Percentiles rank a stretch among this genome's conserved stretches.
phyloP scores from a whole-genome alignment of 1,140 invertebrate species.

The Chlorops oryzae region DNA sequence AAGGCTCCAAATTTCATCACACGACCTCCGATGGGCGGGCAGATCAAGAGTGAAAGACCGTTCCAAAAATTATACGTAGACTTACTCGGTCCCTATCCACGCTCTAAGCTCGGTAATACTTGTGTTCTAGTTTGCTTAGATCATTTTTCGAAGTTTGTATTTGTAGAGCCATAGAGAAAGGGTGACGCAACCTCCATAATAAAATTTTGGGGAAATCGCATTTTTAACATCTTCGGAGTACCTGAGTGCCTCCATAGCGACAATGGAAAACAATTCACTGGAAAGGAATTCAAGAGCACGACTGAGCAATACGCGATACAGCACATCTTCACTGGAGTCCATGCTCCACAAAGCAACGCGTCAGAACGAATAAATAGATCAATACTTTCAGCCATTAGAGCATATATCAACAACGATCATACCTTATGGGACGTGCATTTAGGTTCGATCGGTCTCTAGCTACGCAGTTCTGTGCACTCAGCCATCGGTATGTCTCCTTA shows the following conservation, averaged over 20 bases:
- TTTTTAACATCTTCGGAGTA: constrained; percentile 12
- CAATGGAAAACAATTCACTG: constrained; percentile 13
- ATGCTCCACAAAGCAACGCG: constrained; percentile 2
- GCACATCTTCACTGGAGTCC: constrained; percentile 1
- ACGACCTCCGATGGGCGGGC: not conserved
- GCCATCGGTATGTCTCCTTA: not conserved
- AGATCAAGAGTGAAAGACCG: constrained; percentile 5
- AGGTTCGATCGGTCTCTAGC: not conserved
- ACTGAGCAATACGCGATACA: not conserved
- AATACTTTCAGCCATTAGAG: not conserved
- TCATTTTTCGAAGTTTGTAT: constrained; percentile 6
- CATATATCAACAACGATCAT: not conserved
- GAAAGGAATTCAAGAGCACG: not conserved
- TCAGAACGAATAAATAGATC: not conserved
- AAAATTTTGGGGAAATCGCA: constrained; percentile 1
- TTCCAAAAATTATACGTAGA: constrained; percentile 12
- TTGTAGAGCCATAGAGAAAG: constrained; percentile 7
- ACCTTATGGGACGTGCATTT: constrained; percentile 10
- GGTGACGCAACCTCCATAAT: not conserved
- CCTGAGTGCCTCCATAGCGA: constrained; percentile 7
- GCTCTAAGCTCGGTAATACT: constrained; percentile 10
- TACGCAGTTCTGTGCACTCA: constrained; percentile 1
- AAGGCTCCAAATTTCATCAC: not conserved
- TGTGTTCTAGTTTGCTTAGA: constrained; percentile 1
- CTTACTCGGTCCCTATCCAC: constrained; percentile 15